Percentiles rank a stretch among this genome's conserved stretches.
These are phyloP conservation scores for Itoplectis maculator DNA, from an alignment of 2,888 invertebrate genomes.

Conservation along the genomic window DNA sequence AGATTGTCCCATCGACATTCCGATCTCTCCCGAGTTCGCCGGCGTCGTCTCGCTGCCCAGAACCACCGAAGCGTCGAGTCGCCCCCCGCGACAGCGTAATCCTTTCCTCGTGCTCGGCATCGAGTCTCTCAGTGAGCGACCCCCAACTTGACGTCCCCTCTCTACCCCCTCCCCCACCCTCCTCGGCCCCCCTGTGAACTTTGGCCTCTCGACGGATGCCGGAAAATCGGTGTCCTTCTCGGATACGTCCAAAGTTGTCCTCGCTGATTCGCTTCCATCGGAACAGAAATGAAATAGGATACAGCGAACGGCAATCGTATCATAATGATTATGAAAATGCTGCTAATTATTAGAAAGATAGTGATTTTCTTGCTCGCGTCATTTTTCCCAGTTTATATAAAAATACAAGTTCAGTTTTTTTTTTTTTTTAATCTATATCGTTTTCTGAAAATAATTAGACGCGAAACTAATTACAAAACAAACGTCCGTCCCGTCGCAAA, in stretches of 20 bases:
- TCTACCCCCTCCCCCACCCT: too few relatives aligned
- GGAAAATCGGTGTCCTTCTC: background rate
- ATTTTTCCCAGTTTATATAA: too few relatives aligned
- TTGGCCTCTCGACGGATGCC: constrained; percentile 5
- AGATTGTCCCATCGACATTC: constrained; percentile 58
- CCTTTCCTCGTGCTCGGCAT: constrained; percentile 16
- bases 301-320: too few relatives aligned
- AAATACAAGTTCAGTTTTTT: too few relatives aligned
- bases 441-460: too few relatives aligned
- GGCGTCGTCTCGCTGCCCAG: constrained; percentile 37
- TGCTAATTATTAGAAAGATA: too few relatives aligned
- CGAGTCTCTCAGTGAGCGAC: background rate
- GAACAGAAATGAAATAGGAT: too few relatives aligned
- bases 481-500: too few relatives aligned
- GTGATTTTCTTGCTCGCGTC: too few relatives aligned
- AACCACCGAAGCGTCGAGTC: constrained; percentile 3
- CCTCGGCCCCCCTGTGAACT: background rate
- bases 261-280: background rate
- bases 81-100: constrained; percentile 22
- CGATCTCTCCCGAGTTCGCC: constrained; percentile 55
- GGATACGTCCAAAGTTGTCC: background rate
- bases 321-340: too few relatives aligned
- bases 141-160: background rate
- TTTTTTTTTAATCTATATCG: too few relatives aligned
- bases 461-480: too few relatives aligned